Evolutionary conservation across 2,888 invertebrate genomes (phyloP).

Genomic region (Carabus problematicus): DNA sequence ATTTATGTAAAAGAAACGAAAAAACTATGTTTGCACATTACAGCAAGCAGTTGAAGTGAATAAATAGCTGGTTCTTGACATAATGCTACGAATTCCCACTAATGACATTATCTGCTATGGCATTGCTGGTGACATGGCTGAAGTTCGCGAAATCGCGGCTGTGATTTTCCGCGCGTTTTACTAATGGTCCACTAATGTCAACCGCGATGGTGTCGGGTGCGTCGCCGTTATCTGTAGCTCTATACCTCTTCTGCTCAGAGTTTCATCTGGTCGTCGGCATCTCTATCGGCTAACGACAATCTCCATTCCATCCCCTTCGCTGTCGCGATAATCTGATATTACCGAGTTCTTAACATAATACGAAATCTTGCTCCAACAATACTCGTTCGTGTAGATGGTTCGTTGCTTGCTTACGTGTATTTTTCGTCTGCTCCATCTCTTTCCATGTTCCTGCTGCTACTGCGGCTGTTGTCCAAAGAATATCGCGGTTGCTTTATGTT

Average conservation of each 20-base stretch:
- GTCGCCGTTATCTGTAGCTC: not conserved
- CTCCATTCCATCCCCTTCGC: not conserved
- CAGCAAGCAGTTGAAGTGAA: too few species aligned
- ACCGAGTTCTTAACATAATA: constrained; percentile 16
- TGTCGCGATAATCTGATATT: constrained; percentile 15
- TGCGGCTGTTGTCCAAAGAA: not conserved
- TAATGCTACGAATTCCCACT: too few species aligned
- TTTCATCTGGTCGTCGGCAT: not conserved
- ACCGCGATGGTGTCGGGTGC: not conserved
- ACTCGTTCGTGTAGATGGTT: not conserved
- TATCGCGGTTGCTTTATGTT: constrained; percentile 30
- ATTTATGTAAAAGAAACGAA: too few species aligned
- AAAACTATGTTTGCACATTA: too few species aligned
- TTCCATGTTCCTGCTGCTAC: not conserved
- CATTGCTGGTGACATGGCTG: too few species aligned
- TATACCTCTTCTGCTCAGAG: not conserved
- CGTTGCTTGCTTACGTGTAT: not conserved
- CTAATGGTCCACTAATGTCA: constrained; percentile 15
- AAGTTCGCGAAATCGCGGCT: not conserved
- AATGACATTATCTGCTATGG: too few species aligned
- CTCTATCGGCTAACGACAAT: not conserved
- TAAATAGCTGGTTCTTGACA: too few species aligned
- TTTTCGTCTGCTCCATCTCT: not conserved
- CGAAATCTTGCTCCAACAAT: not conserved
- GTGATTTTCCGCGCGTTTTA: not conserved